Evolutionary conservation across 2,113 vertebrate species (phyloP).

Genomic region (Centropus unirufus): DNA sequence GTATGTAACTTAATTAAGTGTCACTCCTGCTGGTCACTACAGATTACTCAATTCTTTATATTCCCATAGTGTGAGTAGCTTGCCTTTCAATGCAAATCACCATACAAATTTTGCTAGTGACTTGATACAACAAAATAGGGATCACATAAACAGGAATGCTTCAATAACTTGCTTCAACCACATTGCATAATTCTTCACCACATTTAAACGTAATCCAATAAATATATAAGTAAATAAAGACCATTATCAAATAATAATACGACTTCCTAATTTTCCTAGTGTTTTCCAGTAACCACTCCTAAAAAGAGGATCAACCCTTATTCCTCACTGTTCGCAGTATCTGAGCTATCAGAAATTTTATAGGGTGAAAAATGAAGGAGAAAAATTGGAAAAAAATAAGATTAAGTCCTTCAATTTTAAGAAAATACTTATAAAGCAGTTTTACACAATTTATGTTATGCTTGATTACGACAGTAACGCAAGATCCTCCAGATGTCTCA

Average conservation of each 20-base stretch:
- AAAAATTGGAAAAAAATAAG: neutral
- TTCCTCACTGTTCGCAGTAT: neutral
- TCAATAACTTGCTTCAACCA: neutral
- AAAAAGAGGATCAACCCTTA: neutral
- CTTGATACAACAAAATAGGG: neutral
- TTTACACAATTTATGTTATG: neutral
- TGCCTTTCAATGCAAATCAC: neutral
- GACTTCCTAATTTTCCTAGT: neutral
- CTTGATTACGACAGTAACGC: neutral
- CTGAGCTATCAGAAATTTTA: neutral
- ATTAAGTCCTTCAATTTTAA: neutral
- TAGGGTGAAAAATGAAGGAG: neutral
- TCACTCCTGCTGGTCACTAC: neutral
- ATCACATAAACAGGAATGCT: neutral
- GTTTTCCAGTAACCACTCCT: neutral
- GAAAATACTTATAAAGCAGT: neutral
- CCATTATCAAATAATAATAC: neutral
- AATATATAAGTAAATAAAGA: neutral
- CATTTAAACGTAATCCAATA: neutral
- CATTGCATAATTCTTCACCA: neutral
- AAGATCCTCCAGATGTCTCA: neutral
- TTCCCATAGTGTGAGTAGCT: neutral
- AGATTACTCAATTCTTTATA: neutral
- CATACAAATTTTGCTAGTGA: neutral
- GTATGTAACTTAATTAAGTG: neutral